Conservation (phyloP, 2,888 invertebrate genomes). For the Hyppa rectilinea region DNA sequence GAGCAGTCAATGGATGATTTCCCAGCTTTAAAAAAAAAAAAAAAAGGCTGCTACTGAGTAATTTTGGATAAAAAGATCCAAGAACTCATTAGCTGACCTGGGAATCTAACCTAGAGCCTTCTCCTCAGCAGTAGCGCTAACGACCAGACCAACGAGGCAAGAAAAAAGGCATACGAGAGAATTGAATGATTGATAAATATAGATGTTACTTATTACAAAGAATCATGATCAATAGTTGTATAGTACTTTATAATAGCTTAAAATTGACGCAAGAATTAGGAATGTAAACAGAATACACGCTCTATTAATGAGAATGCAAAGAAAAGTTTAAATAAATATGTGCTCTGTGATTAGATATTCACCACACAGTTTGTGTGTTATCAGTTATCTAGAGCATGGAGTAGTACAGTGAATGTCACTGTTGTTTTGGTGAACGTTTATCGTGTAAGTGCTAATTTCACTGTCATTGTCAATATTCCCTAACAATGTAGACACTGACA, state of each 20-base stretch:
- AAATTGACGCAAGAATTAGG: conserved; percentile 31
- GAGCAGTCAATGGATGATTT: no score
- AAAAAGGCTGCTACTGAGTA: not conserved
- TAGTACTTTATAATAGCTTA: conserved; percentile 12
- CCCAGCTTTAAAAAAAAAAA: no score
- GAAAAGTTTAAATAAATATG: conserved; percentile 32
- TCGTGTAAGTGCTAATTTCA: no score
- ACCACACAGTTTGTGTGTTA: conserved; percentile 22
- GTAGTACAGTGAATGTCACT: conserved; percentile 1
- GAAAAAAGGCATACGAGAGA: not conserved
- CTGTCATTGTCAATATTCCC: no score
- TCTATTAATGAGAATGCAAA: conserved; percentile 12
- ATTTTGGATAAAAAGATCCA: not conserved
- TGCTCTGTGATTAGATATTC: conserved; percentile 40
- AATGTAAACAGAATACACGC: conserved; percentile 2
- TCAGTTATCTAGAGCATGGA: conserved; percentile 29
- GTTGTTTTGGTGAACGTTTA: conserved; percentile 22
- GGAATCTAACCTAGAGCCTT: no score
- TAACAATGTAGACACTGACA: no score
- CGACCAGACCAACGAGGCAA: not conserved
- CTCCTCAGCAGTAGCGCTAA: no score
- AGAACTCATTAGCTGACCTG: no score
- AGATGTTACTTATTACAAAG: not conserved
- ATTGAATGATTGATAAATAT: not conserved
- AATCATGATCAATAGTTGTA: not conserved